Base-by-base conservation (phyloP, 1,140 invertebrate species). In the Druon quercuslanigerum region DNA sequence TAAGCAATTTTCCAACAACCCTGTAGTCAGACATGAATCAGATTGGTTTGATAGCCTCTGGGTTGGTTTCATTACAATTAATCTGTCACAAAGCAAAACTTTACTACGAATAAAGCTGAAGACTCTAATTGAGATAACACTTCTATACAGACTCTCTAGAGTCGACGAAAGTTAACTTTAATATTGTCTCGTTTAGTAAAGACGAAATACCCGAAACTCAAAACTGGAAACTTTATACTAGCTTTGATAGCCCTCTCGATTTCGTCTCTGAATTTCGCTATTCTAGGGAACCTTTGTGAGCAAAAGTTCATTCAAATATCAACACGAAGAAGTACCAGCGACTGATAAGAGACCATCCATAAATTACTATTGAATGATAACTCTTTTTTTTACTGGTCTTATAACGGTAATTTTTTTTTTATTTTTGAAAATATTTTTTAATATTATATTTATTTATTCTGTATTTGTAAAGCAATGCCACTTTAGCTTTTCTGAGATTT, bases 101-200 rank as follows among this genome's bases (percentile, higher is more conserved):
- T 33, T 4, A 3, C 25, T 5, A 33, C 25, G 5, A 33, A 33
- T 33, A 33, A 33, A 33, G 25, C 25, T 33, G 25, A 33, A 5
- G 51, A 7, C 1, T 54, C 16, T 20, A 66, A 66, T 13, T 66
- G 40, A 25, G 57, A 20, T 16, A 66, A 66, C 14, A 17, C 17
- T 54, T 54, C 51, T 54, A 12, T 25, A 66, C 12, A 66, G 12
- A 33, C 13, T 60, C 20, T 60, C 19, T 25, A 66, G 25, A 66
- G 25, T 66, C 57, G 40, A 25, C 33, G 57, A 66, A 66, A 66
- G 57, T 66, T 66, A 66, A 33, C 25, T 66, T 66, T 25, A 66
- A 66, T 25, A 66, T 66, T 66, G 25, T 25, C 25, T 66, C 20
- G 20, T 66, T 60, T 16, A 40, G 20, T 16, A 40, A 14, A 66